Evolutionary conservation across 2,888 invertebrate species (phyloP).

Genomic region (Phaonia tiefii): DNA sequence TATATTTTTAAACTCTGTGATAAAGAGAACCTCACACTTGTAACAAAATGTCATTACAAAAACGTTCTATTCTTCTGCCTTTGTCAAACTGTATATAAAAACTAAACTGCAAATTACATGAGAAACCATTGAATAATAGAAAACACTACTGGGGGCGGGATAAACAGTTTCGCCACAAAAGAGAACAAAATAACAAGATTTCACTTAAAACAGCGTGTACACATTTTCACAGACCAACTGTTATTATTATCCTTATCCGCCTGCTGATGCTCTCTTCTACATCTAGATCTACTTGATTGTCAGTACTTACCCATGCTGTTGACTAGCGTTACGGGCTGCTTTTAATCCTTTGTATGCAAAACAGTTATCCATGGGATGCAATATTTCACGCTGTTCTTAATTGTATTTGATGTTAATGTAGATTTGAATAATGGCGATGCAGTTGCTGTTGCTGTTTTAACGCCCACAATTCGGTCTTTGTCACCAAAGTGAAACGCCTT

Average conservation of each 20-base stretch:
- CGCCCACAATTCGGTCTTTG: not conserved
- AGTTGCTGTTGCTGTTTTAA: not conserved
- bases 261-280: not conserved
- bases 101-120: too few species aligned
- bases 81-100: too few species aligned
- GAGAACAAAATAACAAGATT: not conserved
- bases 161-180: not conserved
- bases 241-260: not conserved
- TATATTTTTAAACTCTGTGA: too few species aligned
- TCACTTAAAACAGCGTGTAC: not conserved
- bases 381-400: constrained; percentile 17
- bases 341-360: constrained; percentile 28
- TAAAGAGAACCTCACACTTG: too few species aligned
- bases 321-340: not conserved
- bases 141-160: too few species aligned
- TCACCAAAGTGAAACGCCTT: not conserved
- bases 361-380: constrained; percentile 31
- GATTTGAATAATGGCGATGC: not conserved
- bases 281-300: not conserved
- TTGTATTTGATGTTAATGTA: not conserved
- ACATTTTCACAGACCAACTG: not conserved
- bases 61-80: too few species aligned
- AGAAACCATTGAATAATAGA: too few species aligned
- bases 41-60: too few species aligned
- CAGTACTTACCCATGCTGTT: constrained; percentile 20